Base-by-base conservation (phyloP, 2,797 vertebrate species). In the Buceros bicornis region DNA sequence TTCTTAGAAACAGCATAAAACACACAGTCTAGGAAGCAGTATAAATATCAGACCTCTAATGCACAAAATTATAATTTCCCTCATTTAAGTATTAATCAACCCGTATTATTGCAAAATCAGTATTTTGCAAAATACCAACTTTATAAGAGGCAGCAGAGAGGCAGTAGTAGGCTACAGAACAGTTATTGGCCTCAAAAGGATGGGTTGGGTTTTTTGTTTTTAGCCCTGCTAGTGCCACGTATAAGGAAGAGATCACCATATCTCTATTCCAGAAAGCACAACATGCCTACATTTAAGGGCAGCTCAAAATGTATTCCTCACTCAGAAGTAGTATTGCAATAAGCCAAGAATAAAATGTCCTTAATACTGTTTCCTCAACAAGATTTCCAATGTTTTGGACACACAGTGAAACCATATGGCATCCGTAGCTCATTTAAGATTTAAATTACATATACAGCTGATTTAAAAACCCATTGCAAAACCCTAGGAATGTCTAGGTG, bases 401-500 rank as follows among this genome's bases (percentile, higher is more conserved):
- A 29, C 28, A 51, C 6, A 65, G 11, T 42, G 78, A 94, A 82
- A 89, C 54, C 65, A 87, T 88, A 95, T 43, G 90, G 87, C 40
- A 54, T 73, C 87, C 51, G 40, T 50, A 50, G 81, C 62, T 89
- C 61, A 43, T 64, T 87, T 79, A 84, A 60, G 45, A 70, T 78
- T 70, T 87, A 65, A 90, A 73, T 60, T 65, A 45, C 61, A 48
- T n/a, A 4, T 40, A 69, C 25, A 90, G 26, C 62, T 73, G 69
- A 74, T 86, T 89, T 88, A 67, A 82, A 87, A 96, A 84, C 82
- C 60, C 54, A 64, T 89, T 79, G 90, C 37, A 43, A 85, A 82
- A 62, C 82, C 33, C 33, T 33, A n/a, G 20, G 45, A 87, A 69
- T 83, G 80, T 85, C 48, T 82, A 88, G 56, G 61, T 83, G 62